These are phyloP conservation scores for Timema podura DNA, from an alignment of 2,888 invertebrate species.

Conservation along the genomic window DNA sequence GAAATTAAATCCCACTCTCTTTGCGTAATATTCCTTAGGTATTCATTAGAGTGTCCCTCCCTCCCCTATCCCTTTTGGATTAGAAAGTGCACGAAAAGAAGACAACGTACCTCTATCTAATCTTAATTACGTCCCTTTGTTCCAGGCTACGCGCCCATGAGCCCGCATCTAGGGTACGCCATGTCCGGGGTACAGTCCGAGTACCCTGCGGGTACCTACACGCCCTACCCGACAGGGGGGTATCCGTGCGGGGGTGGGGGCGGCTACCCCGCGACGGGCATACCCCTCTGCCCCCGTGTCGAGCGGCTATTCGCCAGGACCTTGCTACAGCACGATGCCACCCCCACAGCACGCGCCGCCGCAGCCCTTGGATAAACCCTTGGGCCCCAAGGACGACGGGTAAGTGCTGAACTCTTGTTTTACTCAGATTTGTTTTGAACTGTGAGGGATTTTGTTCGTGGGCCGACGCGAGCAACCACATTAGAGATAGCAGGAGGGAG, in stretches of 20 bases:
- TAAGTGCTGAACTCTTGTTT: conserved; percentile 50
- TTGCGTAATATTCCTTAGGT: too few relatives aligned
- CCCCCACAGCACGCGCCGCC: conserved; percentile 70
- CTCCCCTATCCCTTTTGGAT: too few relatives aligned
- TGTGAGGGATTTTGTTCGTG: too few relatives aligned
- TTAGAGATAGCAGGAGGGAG: too few relatives aligned
- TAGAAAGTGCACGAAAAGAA: conserved; percentile 15
- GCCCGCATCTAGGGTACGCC: conserved; percentile 81
- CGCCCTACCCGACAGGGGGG: conserved; percentile 63
- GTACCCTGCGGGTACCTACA: conserved; percentile 71
- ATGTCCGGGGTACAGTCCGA: conserved; percentile 70
- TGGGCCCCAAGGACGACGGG: conserved; percentile 65
- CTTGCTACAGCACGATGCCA: conserved; percentile 86
- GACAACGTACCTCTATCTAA: too few relatives aligned
- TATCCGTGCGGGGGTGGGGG: conserved; percentile 53
- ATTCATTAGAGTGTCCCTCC: too few relatives aligned
- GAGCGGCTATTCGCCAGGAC: conserved; percentile 63
- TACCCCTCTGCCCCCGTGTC: conserved; percentile 43
- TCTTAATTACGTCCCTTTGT: too few relatives aligned
- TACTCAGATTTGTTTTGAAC: too few relatives aligned
- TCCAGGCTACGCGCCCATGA: conserved; percentile 75
- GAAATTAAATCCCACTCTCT: too few relatives aligned
- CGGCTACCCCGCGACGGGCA: conserved; percentile 54
- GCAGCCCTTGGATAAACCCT: conserved; percentile 68
- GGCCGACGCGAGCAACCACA: too few relatives aligned